Conservation (phyloP, 2,113 vertebrate genomes). For the Malurus elegans region DNA sequence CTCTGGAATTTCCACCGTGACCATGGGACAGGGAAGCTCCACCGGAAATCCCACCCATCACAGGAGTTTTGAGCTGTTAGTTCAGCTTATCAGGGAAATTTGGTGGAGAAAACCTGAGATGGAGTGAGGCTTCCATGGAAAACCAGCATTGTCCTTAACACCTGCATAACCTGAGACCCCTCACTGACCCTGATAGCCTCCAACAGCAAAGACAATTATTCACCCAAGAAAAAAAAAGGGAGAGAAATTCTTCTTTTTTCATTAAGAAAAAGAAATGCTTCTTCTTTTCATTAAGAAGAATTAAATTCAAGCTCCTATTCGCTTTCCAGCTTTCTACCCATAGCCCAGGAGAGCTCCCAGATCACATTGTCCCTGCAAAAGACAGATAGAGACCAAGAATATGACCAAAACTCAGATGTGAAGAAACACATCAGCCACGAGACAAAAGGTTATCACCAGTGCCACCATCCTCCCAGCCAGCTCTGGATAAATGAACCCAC, state of each 20-base stretch:
- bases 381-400: background rate
- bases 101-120: background rate
- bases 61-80: background rate
- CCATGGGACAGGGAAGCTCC: fast-evolving
- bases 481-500: background rate
- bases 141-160: background rate
- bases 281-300: background rate
- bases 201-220: background rate
- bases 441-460: background rate
- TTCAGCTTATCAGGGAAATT: background rate
- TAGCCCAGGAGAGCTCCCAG: background rate
- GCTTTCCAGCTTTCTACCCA: background rate
- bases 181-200: background rate
- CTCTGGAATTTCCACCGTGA: fast-evolving
- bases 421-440: fast-evolving
- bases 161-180: background rate
- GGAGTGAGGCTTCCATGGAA: background rate
- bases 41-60: background rate
- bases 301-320: background rate
- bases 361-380: background rate
- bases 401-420: fast-evolving
- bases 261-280: background rate
- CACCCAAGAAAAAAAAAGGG: background rate
- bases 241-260: background rate
- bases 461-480: background rate